Conservation (phyloP, 2,888 invertebrate species). For the Callimorpha dominula region DNA sequence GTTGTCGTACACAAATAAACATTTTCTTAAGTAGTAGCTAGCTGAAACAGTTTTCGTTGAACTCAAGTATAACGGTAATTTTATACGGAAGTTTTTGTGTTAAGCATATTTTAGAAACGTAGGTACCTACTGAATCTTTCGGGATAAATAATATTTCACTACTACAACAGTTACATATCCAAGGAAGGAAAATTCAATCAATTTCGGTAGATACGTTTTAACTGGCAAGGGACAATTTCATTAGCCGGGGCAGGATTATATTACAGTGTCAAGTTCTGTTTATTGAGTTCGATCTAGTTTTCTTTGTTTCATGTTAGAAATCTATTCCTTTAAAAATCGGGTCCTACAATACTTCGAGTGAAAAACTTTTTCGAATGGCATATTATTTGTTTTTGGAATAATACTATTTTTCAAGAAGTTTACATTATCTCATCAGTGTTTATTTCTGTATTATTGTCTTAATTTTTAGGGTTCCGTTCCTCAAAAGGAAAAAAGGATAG, state of each 20-base stretch:
- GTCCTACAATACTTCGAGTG: conserved; percentile 9
- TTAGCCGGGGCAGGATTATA: conserved; percentile 44
- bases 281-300: conserved; percentile 43
- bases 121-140: conserved; percentile 9
- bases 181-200: conserved; percentile 38
- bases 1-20: conserved; percentile 14
- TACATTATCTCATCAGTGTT: too few relatives aligned
- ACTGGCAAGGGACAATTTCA: conserved; percentile 40
- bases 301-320: conserved; percentile 33
- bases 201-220: conserved; percentile 41
- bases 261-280: conserved; percentile 46
- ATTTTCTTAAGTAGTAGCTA: conserved; percentile 18
- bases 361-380: not conserved
- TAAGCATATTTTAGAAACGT: conserved; percentile 17
- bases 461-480: too few relatives aligned
- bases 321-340: conserved; percentile 16
- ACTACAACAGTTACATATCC: conserved; percentile 22
- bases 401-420: not conserved
- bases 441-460: too few relatives aligned
- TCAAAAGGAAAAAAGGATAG: too few relatives aligned
- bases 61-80: conserved; percentile 21
- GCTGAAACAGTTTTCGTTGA: not conserved
- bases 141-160: conserved; percentile 21
- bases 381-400: not conserved
- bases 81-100: conserved; percentile 26